Conservation (phyloP, 2,797 vertebrate species). For the Tolypeutes matacus region DNA sequence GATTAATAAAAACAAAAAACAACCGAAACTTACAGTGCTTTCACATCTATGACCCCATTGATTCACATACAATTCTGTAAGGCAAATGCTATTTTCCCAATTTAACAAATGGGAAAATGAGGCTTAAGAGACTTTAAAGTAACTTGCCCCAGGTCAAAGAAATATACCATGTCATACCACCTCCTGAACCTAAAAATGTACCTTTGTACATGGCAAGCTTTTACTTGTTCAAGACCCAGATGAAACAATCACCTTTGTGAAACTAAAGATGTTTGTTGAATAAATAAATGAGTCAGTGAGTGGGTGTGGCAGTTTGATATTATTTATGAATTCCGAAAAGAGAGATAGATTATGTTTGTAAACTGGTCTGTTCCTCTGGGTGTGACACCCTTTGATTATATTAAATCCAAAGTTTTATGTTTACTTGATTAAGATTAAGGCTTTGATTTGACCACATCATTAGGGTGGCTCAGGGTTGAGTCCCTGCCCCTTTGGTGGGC, state of each 20-base stretch:
- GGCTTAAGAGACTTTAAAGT: constrained; percentile 29
- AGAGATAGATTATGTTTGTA: no score
- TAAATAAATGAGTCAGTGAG: constrained; percentile 17
- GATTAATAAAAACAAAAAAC: neutral
- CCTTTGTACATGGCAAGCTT: neutral
- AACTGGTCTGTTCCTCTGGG: no score
- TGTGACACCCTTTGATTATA: no score
- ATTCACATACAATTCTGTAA: constrained; percentile 6
- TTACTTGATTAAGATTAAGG: no score
- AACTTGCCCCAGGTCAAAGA: neutral
- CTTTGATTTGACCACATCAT: no score
- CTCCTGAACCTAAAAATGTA: neutral
- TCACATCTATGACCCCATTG: neutral
- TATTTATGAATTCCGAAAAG: no score
- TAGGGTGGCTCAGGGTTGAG: no score
- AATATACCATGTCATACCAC: neutral
- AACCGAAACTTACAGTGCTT: neutral
- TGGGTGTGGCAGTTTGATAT: neutral
- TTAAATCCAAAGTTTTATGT: no score
- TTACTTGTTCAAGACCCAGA: neutral
- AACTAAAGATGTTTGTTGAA: neutral
- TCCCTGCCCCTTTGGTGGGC: no score
- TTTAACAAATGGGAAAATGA: constrained; percentile 63
- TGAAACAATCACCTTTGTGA: neutral
- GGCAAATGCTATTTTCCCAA: constrained; percentile 24